Percentiles rank a stretch among this genome's conserved stretches.
These are phyloP conservation scores for Orius insidiosus DNA, from an alignment of 1,140 invertebrate species.

Conservation along the genomic window DNA sequence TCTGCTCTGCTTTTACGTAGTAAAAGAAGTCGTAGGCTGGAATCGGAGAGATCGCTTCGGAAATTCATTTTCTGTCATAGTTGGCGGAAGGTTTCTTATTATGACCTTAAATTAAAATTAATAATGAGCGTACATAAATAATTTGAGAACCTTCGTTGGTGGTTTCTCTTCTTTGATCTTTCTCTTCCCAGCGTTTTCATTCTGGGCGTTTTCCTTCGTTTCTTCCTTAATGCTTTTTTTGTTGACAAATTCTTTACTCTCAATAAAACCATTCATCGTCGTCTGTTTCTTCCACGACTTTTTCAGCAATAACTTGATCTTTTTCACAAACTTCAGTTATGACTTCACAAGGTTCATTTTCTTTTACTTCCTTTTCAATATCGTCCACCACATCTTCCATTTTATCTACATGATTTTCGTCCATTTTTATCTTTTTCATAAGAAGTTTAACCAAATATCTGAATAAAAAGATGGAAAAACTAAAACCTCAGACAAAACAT, in stretches of 20 bases:
- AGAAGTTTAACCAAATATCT: too few relatives aligned
- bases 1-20: slow-evolving; percentile 71
- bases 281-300: not conserved
- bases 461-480: too few relatives aligned
- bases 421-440: too few relatives aligned
- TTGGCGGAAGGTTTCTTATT: slow-evolving; percentile 72
- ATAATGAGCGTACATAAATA: too few relatives aligned
- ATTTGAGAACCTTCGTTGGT: slow-evolving; percentile 15
- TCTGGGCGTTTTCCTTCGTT: not conserved
- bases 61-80: slow-evolving; percentile 75
- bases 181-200: slow-evolving; percentile 12
- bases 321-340: too few relatives aligned
- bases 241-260: too few relatives aligned
- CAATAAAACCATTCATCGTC: not conserved
- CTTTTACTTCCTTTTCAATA: too few relatives aligned
- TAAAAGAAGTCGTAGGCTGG: slow-evolving; percentile 81
- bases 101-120: slow-evolving; percentile 79
- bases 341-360: too few relatives aligned
- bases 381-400: too few relatives aligned
- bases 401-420: too few relatives aligned
- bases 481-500: too few relatives aligned
- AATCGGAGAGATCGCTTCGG: slow-evolving; percentile 74
- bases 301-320: too few relatives aligned
- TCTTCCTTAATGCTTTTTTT: not conserved
- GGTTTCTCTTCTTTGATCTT: slow-evolving; percentile 20